Evolutionary conservation across 1,140 invertebrate species (phyloP).

Genomic region (Parasteatoda tepidariorum): DNA sequence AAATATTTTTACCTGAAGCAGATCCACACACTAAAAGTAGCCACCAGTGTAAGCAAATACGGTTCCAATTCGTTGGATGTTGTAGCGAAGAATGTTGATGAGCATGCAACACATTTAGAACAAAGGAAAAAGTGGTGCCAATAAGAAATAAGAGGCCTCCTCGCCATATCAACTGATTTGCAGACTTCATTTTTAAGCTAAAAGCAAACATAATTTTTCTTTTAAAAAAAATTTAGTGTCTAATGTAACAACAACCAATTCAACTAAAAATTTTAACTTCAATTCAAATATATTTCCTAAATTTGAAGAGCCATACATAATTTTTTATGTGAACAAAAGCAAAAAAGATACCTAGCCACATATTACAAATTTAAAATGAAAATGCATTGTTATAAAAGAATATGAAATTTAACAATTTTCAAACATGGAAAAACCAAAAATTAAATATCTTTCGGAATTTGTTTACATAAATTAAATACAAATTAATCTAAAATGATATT

Average conservation of each 20-base stretch:
- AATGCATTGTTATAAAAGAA: too few species aligned
- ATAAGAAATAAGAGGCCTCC: conserved; percentile 31
- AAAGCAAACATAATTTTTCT: too few species aligned
- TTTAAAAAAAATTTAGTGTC: too few species aligned
- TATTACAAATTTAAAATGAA: too few species aligned
- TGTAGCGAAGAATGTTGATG: conserved; percentile 1
- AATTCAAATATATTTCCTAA: neutral
- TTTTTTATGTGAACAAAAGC: neutral
- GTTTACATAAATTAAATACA: too few species aligned
- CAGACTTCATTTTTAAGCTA: conserved; percentile 18
- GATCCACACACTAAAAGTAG: conserved; percentile 42
- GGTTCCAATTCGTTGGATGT: neutral
- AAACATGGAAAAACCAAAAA: too few species aligned
- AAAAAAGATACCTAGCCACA: too few species aligned
- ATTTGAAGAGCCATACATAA: neutral
- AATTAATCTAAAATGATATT: too few species aligned
- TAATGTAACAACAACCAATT: too few species aligned
- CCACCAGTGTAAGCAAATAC: conserved; percentile 47
- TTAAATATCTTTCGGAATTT: too few species aligned
- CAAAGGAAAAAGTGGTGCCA: conserved; percentile 32
- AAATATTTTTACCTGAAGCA: conserved; percentile 27
- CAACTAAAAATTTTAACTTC: too few species aligned
- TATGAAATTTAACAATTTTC: too few species aligned
- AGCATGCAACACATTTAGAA: conserved; percentile 42
- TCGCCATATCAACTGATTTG: conserved; percentile 36